Evolutionary conservation across 2,888 invertebrate species (phyloP), one percentile per base, ranked within the genome.

Genomic region (Papilio demoleus): DNA sequence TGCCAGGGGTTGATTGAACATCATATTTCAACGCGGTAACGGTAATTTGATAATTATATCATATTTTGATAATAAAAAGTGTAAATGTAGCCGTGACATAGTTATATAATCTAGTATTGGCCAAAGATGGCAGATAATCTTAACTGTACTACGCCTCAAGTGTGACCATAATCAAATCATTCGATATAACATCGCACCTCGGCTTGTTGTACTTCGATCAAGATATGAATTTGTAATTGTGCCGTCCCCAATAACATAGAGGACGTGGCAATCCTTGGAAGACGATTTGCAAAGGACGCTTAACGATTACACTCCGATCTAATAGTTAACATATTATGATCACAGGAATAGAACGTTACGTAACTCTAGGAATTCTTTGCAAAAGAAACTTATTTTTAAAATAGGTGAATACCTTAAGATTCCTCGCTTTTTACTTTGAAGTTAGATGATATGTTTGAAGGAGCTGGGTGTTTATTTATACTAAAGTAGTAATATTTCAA

Each of bases 141-240:
- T 56, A 56, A 17, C 6, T 12, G 5, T 31, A 31, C 24, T 56
- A 65, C 61, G 59, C 61, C 53, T 62, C 73, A 65, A 70, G 72
- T 65, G 47, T 69, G 68, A 40, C 27, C 22, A 14, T 74, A 76
- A 77, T 77, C 74, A 71, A 77, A 76, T 77, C 75, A 75, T 71
- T 70, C 65, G 70, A 62, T 70, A 76, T 71, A 74, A 74, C 61
- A 73, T 70, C 69, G 70, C 50, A 60, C 38, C 68, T 61, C 56
- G 56, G 73, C 69, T 74, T 74, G 73, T 74, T 75, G 74, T 71
- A 74, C 75, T 74, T 74, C 64, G 71, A 61, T 64, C 74, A 73
- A 74, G 74, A 72, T 74, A 75, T 76, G 77, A 79, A 81, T 80
- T 77, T 77, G 68, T 76, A 74, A 75, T 75, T 73, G 71, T 70